phyloP scores from a whole-genome alignment of 2,888 invertebrate species.

The Sinohyriopsis cumingii region DNA sequence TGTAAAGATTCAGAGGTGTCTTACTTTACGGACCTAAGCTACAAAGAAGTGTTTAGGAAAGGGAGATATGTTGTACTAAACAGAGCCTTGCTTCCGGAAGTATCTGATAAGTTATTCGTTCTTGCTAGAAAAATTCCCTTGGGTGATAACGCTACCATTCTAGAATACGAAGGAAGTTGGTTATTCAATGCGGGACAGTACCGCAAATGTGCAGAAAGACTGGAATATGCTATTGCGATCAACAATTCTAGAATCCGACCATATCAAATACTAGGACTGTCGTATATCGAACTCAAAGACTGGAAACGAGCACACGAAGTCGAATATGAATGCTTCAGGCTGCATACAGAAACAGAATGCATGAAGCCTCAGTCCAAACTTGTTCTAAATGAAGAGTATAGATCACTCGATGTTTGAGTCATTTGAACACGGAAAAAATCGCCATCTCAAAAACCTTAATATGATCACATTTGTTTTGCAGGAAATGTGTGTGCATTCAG shows the following conservation, averaged over 20 bases:
- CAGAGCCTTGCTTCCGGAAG: slow-evolving; percentile 21
- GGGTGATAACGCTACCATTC: slow-evolving; percentile 50
- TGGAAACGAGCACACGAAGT: neutral
- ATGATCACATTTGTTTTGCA: too few species aligned
- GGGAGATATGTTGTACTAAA: slow-evolving; percentile 52
- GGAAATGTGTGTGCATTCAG: too few species aligned
- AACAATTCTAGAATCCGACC: slow-evolving; percentile 32
- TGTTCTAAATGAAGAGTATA: too few species aligned
- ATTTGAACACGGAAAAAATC: too few species aligned
- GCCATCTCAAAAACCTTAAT: too few species aligned
- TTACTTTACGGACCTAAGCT: slow-evolving; percentile 41
- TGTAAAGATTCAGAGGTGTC: slow-evolving; percentile 7
- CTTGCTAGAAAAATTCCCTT: slow-evolving; percentile 31
- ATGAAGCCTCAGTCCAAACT: neutral
- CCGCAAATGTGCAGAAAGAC: slow-evolving; percentile 35
- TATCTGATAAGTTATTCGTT: slow-evolving; percentile 24
- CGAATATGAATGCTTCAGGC: slow-evolving; percentile 1
- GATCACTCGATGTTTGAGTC: too few species aligned
- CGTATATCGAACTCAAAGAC: slow-evolving; percentile 5
- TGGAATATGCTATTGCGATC: slow-evolving; percentile 33
- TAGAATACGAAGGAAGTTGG: slow-evolving; percentile 58
- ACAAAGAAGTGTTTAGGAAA: slow-evolving; percentile 44
- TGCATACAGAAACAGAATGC: slow-evolving; percentile 4
- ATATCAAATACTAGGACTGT: slow-evolving; percentile 39
- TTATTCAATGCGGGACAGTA: slow-evolving; percentile 46